Conservation (phyloP, 2,797 vertebrate genomes). For the Amniataba percoides region DNA sequence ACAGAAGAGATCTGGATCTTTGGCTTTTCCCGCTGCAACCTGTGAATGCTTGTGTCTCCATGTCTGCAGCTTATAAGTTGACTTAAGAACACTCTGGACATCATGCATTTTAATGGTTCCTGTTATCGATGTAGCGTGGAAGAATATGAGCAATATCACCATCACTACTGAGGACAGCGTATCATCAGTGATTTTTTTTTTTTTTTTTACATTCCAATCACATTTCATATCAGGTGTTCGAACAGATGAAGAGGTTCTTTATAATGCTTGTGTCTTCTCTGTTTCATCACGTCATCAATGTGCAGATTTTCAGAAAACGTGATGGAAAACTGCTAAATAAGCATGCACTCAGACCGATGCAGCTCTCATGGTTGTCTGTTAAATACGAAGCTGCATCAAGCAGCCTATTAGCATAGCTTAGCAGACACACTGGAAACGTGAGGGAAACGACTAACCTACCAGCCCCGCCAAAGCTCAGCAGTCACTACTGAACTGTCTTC, state of each 20-base stretch:
- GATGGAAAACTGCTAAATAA: neutral
- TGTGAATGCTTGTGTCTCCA: neutral
- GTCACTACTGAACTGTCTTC: neutral
- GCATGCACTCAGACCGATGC: too few species aligned
- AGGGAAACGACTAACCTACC: neutral
- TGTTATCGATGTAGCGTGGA: neutral
- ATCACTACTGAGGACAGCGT: neutral
- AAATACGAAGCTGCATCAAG: neutral
- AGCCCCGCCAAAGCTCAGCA: too few species aligned
- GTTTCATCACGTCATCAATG: neutral
- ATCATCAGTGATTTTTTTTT: neutral
- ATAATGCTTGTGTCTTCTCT: neutral
- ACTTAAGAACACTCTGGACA: neutral
- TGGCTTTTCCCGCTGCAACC: constrained; percentile 10
- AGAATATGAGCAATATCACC: constrained; percentile 11
- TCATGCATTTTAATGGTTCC: neutral
- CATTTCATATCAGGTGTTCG: constrained; percentile 4
- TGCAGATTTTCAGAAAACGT: neutral
- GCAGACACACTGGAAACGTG: neutral
- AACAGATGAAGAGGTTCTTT: neutral
- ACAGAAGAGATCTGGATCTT: neutral
- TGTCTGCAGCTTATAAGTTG: neutral
- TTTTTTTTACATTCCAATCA: neutral
- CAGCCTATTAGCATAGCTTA: neutral
- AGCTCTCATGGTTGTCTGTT: neutral